Conservation (phyloP, 1,140 invertebrate species). For the Mactra quadrangularis region DNA sequence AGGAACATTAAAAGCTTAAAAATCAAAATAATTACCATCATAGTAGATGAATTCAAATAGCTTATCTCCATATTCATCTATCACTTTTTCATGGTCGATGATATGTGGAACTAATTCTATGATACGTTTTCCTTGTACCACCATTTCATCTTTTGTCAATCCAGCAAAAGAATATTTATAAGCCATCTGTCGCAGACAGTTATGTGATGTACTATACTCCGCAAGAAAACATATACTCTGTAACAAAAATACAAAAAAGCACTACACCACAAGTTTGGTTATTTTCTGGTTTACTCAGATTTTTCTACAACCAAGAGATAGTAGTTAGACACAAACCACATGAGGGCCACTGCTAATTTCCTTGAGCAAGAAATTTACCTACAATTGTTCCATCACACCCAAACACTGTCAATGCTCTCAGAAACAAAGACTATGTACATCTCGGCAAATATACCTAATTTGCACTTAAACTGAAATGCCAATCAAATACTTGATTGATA, state of each 20-base stretch:
- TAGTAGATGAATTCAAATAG: slow-evolving; percentile 27
- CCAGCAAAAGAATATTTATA: slow-evolving; percentile 30
- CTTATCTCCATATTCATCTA: neutral
- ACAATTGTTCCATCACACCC: too few species aligned
- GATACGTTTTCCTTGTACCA: slow-evolving; percentile 1
- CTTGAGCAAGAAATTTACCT: too few species aligned
- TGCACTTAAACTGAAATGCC: too few species aligned
- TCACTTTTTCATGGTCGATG: neutral
- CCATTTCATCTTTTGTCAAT: neutral
- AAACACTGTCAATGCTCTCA: too few species aligned
- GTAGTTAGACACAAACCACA: too few species aligned
- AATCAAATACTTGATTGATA: too few species aligned
- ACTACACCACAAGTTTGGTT: neutral
- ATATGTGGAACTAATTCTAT: slow-evolving; percentile 9
- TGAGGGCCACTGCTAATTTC: too few species aligned
- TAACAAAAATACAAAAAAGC: neutral
- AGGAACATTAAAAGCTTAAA: too few species aligned
- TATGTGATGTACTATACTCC: slow-evolving; percentile 19
- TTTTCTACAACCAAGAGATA: too few species aligned
- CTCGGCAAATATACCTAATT: too few species aligned
- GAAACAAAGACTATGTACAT: too few species aligned
- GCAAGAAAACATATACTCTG: slow-evolving; percentile 22
- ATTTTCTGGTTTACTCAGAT: neutral
- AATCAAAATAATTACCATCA: slow-evolving; percentile 15
- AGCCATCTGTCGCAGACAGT: slow-evolving; percentile 33